Base-by-base conservation (phyloP, 2,797 vertebrate species). In the Synaphobranchus kaupii region DNA sequence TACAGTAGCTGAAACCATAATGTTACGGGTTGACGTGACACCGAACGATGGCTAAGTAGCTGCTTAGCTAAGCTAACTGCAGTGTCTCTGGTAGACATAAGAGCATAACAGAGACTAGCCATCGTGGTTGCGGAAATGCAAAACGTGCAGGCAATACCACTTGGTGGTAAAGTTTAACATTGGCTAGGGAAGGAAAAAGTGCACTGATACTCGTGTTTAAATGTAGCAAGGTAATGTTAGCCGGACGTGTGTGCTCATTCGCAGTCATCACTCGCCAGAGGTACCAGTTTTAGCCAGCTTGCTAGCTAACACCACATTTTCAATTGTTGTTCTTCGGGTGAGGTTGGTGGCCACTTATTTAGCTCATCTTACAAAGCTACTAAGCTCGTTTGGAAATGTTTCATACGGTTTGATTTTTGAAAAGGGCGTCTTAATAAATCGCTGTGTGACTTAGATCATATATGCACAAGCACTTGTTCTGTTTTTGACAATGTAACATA, bases 1-100 rank as follows among this genome's bases (percentile, higher is more conserved):
- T 71, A 56, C 56, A n/a, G 47, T 39, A 71, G 87, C 8, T 68
- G 90, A 91, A 92, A 91, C 91, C 93, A 10, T 73, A 44, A 25
- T 81, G 20, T 48, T 50, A 10, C 25, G 44, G 47, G 78, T 81
- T 47, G 47, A 48, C n/a, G 47, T 80, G 31, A 47, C 63, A 39
- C 39, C 17, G 56, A 58, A 58, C 56, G 68, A 73, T 31, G 68
- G 22, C n/a, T 63, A 68, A 25, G n/a, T 25, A 4, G 71, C 2
- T 12, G 31, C 71, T 78, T 39, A 78, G 34, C 31, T 44, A 20
- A 31, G 31, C 73, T 78, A 78, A 44, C 73, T 39, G 73, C 73
- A 44, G 73, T 78, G 73, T 78, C 39, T 78, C 73, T 78, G 13
- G 39, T 78, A 47, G 68, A 8, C 12, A 47, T 78, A 20, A 7